Percentiles rank a stretch among this genome's conserved stretches.
These are phyloP conservation scores for Lithobates pipiens DNA, from an alignment of 2,797 vertebrate genomes.

Conservation along the genomic window DNA sequence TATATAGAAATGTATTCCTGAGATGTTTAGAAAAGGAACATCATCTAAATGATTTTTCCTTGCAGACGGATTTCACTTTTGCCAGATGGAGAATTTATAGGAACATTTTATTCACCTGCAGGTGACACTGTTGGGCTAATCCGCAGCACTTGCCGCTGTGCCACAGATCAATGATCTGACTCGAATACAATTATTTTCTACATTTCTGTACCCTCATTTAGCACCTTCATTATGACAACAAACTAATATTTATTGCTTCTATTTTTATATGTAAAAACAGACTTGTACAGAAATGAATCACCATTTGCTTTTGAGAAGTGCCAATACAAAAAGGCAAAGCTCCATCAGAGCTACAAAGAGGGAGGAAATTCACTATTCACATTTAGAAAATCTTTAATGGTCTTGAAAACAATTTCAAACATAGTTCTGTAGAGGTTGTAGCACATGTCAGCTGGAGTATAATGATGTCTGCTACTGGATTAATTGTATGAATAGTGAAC, in stretches of 20 bases:
- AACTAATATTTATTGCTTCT: conserved; percentile 51
- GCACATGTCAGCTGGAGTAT: conserved; percentile 3
- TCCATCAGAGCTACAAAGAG: background rate
- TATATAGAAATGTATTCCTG: background rate
- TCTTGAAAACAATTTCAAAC: conserved; percentile 4
- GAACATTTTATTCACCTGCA: conserved; percentile 69
- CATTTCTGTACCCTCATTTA: conserved; percentile 51
- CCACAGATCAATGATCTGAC: conserved; percentile 63
- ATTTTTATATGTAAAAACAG: conserved; percentile 59
- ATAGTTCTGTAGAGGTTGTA: background rate
- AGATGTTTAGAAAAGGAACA: background rate
- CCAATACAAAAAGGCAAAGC: background rate
- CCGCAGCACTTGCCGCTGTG: conserved; percentile 49
- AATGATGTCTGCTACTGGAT: background rate
- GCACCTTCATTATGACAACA: conserved; percentile 59
- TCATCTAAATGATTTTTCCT: conserved; percentile 36
- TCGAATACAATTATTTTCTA: conserved; percentile 62
- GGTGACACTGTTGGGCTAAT: conserved; percentile 75
- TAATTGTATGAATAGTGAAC: background rate
- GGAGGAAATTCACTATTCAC: background rate
- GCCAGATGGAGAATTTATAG: conserved; percentile 52
- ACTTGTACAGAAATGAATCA: conserved; percentile 54
- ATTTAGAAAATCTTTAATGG: conserved; percentile 10
- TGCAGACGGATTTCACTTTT: conserved; percentile 9
- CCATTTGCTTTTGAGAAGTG: background rate